These are phyloP conservation scores for Coracias cyanogaster DNA, from an alignment of 2,797 vertebrate genomes.

Conservation along the genomic window DNA sequence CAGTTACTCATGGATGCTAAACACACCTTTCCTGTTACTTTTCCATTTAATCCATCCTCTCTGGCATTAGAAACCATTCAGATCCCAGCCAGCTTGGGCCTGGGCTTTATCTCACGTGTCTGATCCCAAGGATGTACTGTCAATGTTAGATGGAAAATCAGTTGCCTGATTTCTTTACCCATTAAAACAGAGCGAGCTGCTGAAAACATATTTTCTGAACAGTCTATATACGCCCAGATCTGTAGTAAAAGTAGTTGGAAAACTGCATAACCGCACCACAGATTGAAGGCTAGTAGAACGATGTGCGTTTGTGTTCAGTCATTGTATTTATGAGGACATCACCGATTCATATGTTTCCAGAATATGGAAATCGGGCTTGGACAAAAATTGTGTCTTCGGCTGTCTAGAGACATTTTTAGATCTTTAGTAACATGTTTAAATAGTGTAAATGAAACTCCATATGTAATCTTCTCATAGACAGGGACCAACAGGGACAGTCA, in stretches of 20 bases:
- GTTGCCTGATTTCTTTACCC: conserved; percentile 44
- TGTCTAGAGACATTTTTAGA: conserved; percentile 69
- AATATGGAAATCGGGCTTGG: not conserved
- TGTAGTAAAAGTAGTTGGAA: conserved; percentile 55
- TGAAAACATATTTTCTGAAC: conserved; percentile 47
- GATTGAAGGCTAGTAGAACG: conserved; percentile 24
- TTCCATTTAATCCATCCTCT: conserved; percentile 95
- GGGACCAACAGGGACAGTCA: conserved; percentile 44
- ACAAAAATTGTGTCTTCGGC: conserved; percentile 49
- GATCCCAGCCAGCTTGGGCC: conserved; percentile 93
- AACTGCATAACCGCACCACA: not conserved
- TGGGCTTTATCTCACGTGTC: conserved; percentile 93
- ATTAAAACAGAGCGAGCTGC: conserved; percentile 48
- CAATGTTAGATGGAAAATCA: not conserved
- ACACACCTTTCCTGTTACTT: conserved; percentile 96
- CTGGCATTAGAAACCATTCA: conserved; percentile 97
- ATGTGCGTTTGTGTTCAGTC: conserved; percentile 1
- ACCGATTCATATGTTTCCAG: not conserved
- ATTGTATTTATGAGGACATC: conserved; percentile 16
- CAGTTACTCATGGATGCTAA: conserved; percentile 98
- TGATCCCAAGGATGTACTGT: conserved; percentile 70
- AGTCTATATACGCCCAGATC: conserved; percentile 28
- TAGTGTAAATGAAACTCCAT: conserved; percentile 58
- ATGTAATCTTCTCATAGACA: conserved; percentile 36
- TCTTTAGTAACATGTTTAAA: conserved; percentile 70